Percentiles rank a stretch among this genome's conserved stretches.
Evolutionary conservation across 2,888 invertebrate genomes (phyloP).

Genomic region (Ormyrus labotus): DNA sequence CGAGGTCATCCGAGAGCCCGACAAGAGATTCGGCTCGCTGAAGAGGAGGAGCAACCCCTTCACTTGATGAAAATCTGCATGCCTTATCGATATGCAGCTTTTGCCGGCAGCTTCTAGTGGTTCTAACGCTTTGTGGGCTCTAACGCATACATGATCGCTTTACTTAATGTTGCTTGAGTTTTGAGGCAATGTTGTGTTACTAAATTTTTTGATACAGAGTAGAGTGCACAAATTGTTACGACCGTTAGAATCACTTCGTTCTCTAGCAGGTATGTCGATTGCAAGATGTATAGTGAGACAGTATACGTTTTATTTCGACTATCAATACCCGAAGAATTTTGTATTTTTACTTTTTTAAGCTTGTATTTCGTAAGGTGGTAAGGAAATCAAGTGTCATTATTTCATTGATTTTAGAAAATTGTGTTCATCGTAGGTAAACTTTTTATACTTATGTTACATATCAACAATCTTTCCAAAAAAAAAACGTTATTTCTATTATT

Average conservation of each 20-base stretch:
- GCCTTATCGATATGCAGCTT: constrained; percentile 36
- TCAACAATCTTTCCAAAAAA: no score
- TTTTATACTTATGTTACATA: no score
- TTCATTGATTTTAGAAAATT: not conserved
- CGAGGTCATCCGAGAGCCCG: constrained; percentile 79
- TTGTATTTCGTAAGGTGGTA: constrained; percentile 3
- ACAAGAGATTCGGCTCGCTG: constrained; percentile 74
- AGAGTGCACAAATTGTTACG: not conserved
- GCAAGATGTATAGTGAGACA: constrained; percentile 38
- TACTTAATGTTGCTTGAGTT: not conserved
- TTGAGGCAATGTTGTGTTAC: not conserved
- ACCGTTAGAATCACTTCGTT: not conserved
- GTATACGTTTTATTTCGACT: constrained; percentile 23
- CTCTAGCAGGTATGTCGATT: constrained; percentile 6
- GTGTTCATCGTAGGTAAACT: no score
- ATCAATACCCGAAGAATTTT: constrained; percentile 18
- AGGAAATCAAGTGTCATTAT: constrained; percentile 39
- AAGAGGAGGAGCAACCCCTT: constrained; percentile 77
- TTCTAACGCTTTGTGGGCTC: constrained; percentile 7
- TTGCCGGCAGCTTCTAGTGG: not conserved
- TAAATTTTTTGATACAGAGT: no score
- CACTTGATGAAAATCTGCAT: constrained; percentile 66
- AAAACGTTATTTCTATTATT: no score
- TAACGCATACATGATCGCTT: not conserved
- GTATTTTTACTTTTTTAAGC: constrained; percentile 19